These are phyloP conservation scores for Chrysochloris asiatica DNA, from an alignment of 2,113 vertebrate genomes.

Conservation along the genomic window DNA sequence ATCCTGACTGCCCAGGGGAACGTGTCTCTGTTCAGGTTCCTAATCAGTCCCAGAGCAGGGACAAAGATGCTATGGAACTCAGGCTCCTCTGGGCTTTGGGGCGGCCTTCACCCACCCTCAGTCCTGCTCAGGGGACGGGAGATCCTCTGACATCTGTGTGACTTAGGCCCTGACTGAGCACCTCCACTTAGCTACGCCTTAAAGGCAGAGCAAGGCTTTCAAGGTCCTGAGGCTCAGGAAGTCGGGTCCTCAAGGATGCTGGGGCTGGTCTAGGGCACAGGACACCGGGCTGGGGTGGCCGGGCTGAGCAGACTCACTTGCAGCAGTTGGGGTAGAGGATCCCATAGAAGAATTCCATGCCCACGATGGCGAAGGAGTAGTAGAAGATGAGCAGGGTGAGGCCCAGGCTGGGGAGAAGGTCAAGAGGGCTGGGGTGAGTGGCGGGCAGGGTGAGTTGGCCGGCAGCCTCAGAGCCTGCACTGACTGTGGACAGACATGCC, in stretches of 20 bases:
- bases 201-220: neutral
- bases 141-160: too few relatives aligned
- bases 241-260: fast-evolving
- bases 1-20: neutral
- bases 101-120: neutral
- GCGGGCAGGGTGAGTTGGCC: neutral
- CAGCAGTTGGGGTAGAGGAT: constrained; percentile 96
- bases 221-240: neutral
- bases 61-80: neutral
- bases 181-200: neutral
- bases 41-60: neutral
- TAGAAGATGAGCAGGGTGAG: constrained; percentile 98
- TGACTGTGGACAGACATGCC: neutral
- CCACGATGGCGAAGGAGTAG: constrained; percentile 98
- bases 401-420: constrained; percentile 88
- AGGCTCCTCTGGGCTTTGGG: neutral
- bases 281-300: neutral
- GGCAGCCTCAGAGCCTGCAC: neutral
- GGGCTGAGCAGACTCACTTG: constrained; percentile 88
- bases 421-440: constrained; percentile 16
- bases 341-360: constrained; percentile 97
- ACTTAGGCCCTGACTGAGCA: neutral
- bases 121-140: neutral
- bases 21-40: neutral
- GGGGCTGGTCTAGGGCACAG: too few relatives aligned